Evolutionary conservation across 2,888 invertebrate genomes (phyloP), one percentile per base, ranked within the genome.

Genomic region (Arrhopalites spinosus): DNA sequence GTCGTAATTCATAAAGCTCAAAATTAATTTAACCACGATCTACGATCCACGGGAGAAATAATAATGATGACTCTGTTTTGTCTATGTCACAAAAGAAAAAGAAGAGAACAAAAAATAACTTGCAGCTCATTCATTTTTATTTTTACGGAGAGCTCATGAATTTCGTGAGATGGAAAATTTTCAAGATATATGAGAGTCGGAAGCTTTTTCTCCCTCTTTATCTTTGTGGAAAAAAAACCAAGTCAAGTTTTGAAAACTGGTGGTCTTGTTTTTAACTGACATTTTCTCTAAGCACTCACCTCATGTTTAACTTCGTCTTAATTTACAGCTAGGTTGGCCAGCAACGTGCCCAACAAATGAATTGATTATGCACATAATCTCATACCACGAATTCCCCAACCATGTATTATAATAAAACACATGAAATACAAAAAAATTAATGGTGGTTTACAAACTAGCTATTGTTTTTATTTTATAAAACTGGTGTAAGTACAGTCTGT

Each of bases 321-420:
- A 66, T 66, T 66, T 66, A 66, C 66, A 66, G 66, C 66, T 66
- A 66, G 30, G 63, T 66, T 45, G 45, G 66, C 23, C 45, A 45
- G 25, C 45, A 66, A 43, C 43, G 36, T 45, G 66, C 66, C 45
- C 66, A 66, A 43, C 17, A 66, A 66, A 45, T 66, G 66, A 66
- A 66, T 66, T 66, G 66, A 66, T 66, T 66, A 66, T 45, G 20
- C 36, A 45, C 66, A 66, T 66, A 63, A n/a, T 66, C 66, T 66
- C 66, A 66, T 45, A n/a, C 20, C 66, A 66, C 13, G 23, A 59
- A 59, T 66, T 45, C 66, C 45, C 30, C 45, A 25, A 20, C 53
- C 53, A 53, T 53, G 53, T 53, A 20, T 17, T 20, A 11, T 59
- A 1, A 30, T 25, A 0, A 64, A 1, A 64, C n/a, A 36, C 15